Evolutionary conservation across 2,797 vertebrate genomes (phyloP).

Genomic region (Scarus forsteni): DNA sequence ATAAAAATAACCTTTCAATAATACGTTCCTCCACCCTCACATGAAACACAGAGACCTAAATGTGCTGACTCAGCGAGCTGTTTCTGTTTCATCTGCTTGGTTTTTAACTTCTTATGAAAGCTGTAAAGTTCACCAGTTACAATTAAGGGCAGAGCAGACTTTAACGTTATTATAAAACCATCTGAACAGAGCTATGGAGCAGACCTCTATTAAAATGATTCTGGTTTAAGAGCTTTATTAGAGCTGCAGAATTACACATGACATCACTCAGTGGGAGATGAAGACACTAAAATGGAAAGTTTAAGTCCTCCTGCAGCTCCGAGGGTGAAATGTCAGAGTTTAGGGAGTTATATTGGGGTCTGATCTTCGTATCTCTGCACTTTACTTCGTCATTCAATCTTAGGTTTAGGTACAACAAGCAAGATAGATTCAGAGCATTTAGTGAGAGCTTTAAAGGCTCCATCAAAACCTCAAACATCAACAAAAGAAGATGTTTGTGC

Average conservation of each 20-base stretch:
- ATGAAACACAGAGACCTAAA: conserved; percentile 16
- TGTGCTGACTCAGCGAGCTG: conserved; percentile 34
- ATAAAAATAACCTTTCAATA: conserved; percentile 45
- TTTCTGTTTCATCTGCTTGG: conserved; percentile 56
- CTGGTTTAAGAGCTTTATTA: conserved; percentile 45
- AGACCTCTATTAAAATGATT: conserved; percentile 39
- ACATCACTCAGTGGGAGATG: conserved; percentile 71
- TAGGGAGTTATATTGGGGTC: conserved; percentile 33
- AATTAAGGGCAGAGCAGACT: conserved; percentile 48
- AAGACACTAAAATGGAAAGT: conserved; percentile 72
- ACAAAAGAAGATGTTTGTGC: neutral
- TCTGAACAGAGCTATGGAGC: conserved; percentile 54
- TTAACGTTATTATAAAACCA: conserved; percentile 59
- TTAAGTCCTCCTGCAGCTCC: conserved; percentile 41
- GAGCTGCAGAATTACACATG: conserved; percentile 67
- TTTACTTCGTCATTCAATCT: neutral
- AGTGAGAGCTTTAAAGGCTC: neutral
- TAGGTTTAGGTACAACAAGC: too few relatives aligned
- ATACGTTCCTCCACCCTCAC: conserved; percentile 17
- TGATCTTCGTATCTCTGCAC: conserved; percentile 23
- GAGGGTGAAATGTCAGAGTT: conserved; percentile 30
- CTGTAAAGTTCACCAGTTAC: conserved; percentile 51
- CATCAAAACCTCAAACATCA: neutral
- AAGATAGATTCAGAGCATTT: too few relatives aligned
- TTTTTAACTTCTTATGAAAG: conserved; percentile 64